A percentile compares a stretch with the other conserved stretches of the same genome.
Evolutionary conservation across 2,888 invertebrate species (phyloP).

Genomic region (Pocota personata): DNA sequence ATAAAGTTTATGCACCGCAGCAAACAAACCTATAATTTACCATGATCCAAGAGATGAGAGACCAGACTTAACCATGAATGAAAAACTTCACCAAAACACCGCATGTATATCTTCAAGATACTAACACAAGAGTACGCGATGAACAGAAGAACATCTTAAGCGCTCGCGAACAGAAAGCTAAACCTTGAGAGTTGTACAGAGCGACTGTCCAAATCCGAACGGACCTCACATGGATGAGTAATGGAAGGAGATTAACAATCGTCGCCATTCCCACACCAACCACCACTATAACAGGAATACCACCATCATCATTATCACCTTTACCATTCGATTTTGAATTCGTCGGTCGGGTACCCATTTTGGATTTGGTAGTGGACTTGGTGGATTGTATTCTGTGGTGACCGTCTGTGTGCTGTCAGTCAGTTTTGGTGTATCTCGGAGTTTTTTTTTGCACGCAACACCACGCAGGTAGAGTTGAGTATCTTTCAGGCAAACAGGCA

Average conservation of each 20-base stretch:
- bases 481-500: not conserved
- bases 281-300: not conserved
- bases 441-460: constrained; percentile 33
- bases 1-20: not conserved
- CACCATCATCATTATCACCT: constrained; percentile 62
- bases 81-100: constrained; percentile 22
- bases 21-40: constrained; percentile 70
- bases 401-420: constrained; percentile 69
- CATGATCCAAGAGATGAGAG: constrained; percentile 20
- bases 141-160: constrained; percentile 13
- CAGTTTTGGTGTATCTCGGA: constrained; percentile 56
- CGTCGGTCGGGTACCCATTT: constrained; percentile 63
- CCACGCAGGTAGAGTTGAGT: constrained; percentile 41
- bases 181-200: constrained; percentile 42
- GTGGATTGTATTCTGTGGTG: constrained; percentile 57
- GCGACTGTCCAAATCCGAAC: constrained; percentile 48
- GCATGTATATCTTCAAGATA: constrained; percentile 16
- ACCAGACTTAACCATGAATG: constrained; percentile 49
- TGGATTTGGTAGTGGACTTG: constrained; percentile 55
- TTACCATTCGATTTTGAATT: constrained; percentile 31
- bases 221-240: constrained; percentile 61
- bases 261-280: constrained; percentile 66
- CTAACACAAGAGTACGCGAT: not conserved
- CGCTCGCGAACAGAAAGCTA: constrained; percentile 35
- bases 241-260: constrained; percentile 69